phyloP scores from a whole-genome alignment of 2,113 vertebrate genomes.

The Ancistrus triradiatus region DNA sequence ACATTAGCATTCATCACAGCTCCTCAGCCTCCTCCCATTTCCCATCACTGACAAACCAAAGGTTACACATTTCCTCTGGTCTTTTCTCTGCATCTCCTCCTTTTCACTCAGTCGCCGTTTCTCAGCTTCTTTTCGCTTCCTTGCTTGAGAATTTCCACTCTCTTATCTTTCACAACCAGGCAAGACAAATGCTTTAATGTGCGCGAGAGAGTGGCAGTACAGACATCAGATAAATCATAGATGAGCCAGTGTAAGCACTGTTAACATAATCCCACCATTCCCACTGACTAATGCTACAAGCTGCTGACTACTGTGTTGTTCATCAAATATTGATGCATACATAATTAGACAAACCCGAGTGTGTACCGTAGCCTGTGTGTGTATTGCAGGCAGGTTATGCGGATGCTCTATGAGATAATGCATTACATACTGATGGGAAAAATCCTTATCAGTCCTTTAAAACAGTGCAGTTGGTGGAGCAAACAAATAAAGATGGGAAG shows the following conservation, averaged over 20 bases:
- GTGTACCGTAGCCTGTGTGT: slow-evolving; percentile 28
- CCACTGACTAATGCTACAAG: slow-evolving; percentile 54
- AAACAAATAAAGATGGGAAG: background rate
- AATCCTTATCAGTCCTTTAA: too few relatives aligned
- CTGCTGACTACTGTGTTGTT: slow-evolving; percentile 60
- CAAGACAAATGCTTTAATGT: slow-evolving; percentile 54
- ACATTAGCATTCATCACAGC: slow-evolving; percentile 69
- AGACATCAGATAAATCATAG: slow-evolving; percentile 65
- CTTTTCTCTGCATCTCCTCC: slow-evolving; percentile 33
- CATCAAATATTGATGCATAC: slow-evolving; percentile 67
- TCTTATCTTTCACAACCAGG: slow-evolving; percentile 60
- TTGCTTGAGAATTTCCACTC: slow-evolving; percentile 39
- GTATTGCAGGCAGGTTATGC: background rate
- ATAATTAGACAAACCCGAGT: slow-evolving; percentile 55
- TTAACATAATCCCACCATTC: slow-evolving; percentile 64
- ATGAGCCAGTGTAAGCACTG: slow-evolving; percentile 63
- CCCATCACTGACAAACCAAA: slow-evolving; percentile 55
- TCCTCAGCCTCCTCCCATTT: slow-evolving; percentile 22
- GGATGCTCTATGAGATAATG: background rate
- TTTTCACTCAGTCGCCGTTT: background rate
- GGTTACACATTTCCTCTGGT: slow-evolving; percentile 53
- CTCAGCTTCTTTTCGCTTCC: background rate
- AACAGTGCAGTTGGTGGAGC: too few relatives aligned
- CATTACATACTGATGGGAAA: slow-evolving; percentile 21
- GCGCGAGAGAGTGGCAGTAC: slow-evolving; percentile 51